Percentiles rank a stretch among this genome's conserved stretches.
These are phyloP conservation scores for Paradoxurus hermaphroditus DNA, from an alignment of 2,113 vertebrate genomes.

Conservation along the genomic window DNA sequence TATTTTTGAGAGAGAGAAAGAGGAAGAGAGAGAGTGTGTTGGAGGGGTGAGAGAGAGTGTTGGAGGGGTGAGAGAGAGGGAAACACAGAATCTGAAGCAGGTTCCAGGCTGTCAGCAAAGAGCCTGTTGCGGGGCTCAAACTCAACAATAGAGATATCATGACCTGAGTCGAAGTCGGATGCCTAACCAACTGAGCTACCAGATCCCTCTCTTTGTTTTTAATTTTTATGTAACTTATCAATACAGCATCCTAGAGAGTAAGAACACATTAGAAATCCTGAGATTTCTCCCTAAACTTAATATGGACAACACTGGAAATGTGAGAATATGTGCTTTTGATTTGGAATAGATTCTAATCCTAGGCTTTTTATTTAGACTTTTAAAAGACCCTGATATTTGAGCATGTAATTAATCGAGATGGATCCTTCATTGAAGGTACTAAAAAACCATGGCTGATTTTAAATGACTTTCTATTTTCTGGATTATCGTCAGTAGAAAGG, in stretches of 20 bases:
- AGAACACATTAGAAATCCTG: not conserved
- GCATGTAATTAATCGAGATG: not conserved
- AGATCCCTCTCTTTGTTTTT: too few species aligned
- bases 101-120: too few species aligned
- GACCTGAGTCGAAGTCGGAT: too few species aligned
- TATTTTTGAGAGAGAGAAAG: too few species aligned
- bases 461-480: not conserved
- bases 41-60: too few species aligned
- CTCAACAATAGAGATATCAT: too few species aligned
- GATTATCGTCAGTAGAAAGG: not conserved
- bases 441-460: not conserved
- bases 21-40: too few species aligned
- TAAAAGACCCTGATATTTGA: not conserved
- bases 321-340: not conserved
- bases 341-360: not conserved
- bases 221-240: not conserved
- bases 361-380: not conserved
- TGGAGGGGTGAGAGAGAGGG: too few species aligned
- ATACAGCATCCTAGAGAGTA: not conserved
- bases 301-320: not conserved
- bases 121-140: too few species aligned
- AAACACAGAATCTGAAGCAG: too few species aligned
- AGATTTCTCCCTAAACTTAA: not conserved
- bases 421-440: not conserved
- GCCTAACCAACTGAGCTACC: too few species aligned